Base-by-base conservation (phyloP, 2,797 vertebrate species). In the Danio aesculapii region DNA sequence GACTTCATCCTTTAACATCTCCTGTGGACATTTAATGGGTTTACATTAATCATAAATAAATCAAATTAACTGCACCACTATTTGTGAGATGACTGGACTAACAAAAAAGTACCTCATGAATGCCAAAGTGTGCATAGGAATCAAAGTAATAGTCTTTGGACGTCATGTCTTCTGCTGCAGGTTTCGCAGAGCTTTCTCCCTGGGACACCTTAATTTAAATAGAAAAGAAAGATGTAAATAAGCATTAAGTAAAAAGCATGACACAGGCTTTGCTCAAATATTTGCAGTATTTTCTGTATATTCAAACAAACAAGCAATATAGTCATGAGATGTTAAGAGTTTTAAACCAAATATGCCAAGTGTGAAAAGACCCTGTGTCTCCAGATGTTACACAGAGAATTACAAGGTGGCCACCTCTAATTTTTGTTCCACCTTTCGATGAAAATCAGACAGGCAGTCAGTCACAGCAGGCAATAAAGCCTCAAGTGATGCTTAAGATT, bases 71-170 rank as follows among this genome's bases (percentile, higher is more conserved):
- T 8, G 14, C 6, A 49, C 53, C 2, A 30, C 17, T 63, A 4
- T 17, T 49, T 16, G 10, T 1, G 2, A 70, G 16, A 19, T 8
- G 8, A 57, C 1, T 7, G 1, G 9, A 13, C 14, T 5, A 52
- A 46, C 2, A 63, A 19, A 1, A 41, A n/a, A 9, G 62, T 77
- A 97, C 97, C 96, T 98, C 97, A 0, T 98, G 97, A 89, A 98
- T 98, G 74, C 97, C 97, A 43, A 98, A 98, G 91, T 98, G 97
- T 41, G 97, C 97, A 0, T 98, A 98, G 0, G 97, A 98, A 85
- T 98, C 97, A 73, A 98, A 98, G 90, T 98, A 98, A 86, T 98
- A 98, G 89, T 98, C 97, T 90, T 97, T 98, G 69, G 97, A 98
- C 0, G 97, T 98, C 97, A 98, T 98, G 84, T 98, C 97, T 90